Evolutionary conservation across 92 coral and sea anemone genomes (phyloP).

Genomic region (Virgularia gustaviana): DNA sequence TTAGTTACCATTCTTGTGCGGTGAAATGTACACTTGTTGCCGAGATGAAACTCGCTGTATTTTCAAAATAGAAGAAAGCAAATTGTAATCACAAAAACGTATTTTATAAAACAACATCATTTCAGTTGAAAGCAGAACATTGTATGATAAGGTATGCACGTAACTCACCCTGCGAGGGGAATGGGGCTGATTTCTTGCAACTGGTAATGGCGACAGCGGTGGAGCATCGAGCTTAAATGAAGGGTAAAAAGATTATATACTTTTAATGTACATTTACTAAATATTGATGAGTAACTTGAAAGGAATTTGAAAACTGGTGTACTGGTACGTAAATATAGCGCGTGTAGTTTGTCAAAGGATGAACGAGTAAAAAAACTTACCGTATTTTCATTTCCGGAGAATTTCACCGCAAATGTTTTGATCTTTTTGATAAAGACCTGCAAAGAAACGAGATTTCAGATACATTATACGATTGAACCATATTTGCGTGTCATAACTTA

Average conservation of each 20-base stretch:
- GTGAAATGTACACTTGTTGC: slow-evolving; percentile 86
- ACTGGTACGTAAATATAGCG: background rate
- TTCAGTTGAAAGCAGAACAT: too few species aligned
- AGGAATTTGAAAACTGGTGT: too few species aligned
- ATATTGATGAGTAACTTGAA: too few species aligned
- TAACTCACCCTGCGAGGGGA: slow-evolving; percentile 70
- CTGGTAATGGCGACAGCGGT: slow-evolving; percentile 92
- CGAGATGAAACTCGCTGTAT: slow-evolving; percentile 76
- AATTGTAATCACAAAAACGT: background rate
- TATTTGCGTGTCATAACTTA: background rate
- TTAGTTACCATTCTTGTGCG: slow-evolving; percentile 82
- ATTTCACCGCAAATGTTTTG: slow-evolving; percentile 87
- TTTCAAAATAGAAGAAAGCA: background rate
- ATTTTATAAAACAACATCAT: background rate
- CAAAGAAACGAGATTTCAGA: background rate
- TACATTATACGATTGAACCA: background rate
- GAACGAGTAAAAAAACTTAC: slow-evolving; percentile 48
- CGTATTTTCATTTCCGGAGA: slow-evolving; percentile 75
- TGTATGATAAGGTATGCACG: too few species aligned
- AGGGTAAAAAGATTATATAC: background rate
- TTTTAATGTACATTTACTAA: background rate
- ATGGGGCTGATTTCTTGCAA: slow-evolving; percentile 81
- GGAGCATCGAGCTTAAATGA: slow-evolving; percentile 77
- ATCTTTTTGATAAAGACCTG: slow-evolving; percentile 86
- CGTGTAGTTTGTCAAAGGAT: background rate